These are phyloP conservation scores for Drosophila demipolita DNA, from an alignment of 2,888 invertebrate genomes.

Conservation along the genomic window DNA sequence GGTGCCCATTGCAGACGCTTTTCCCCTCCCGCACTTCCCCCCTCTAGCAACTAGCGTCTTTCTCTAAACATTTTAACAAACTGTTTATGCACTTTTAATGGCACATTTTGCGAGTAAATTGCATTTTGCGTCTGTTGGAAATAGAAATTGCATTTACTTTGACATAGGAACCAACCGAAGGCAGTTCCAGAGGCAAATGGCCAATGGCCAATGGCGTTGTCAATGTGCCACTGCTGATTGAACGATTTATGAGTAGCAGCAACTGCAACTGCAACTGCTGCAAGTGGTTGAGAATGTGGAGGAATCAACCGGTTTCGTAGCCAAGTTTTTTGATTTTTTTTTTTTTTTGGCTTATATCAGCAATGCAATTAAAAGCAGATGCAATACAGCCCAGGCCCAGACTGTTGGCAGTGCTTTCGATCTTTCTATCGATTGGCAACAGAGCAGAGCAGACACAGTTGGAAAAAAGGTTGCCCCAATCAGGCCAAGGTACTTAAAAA, in stretches of 20 bases:
- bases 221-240: constrained; percentile 76
- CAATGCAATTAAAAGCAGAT: constrained; percentile 72
- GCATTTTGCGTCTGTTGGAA: constrained; percentile 42
- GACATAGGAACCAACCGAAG: constrained; percentile 39
- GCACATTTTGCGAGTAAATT: constrained; percentile 76
- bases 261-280: constrained; percentile 14
- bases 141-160: constrained; percentile 40
- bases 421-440: constrained; percentile 31
- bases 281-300: not conserved
- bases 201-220: constrained; percentile 57
- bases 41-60: not conserved
- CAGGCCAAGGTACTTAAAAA: constrained; percentile 53
- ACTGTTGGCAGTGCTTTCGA: constrained; percentile 16
- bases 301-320: constrained; percentile 42
- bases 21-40: not conserved
- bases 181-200: constrained; percentile 44
- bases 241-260: constrained; percentile 72
- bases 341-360: constrained; percentile 39
- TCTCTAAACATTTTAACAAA: constrained; percentile 18
- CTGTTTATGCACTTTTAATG: constrained; percentile 71
- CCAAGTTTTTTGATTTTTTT: constrained; percentile 38
- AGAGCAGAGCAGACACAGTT: not conserved
- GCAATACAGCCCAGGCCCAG: constrained; percentile 27
- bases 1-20: not conserved
- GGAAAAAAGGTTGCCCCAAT: constrained; percentile 21